Base-by-base conservation (phyloP, 2,888 invertebrate genomes). In the Schizotus pectinicornis region DNA sequence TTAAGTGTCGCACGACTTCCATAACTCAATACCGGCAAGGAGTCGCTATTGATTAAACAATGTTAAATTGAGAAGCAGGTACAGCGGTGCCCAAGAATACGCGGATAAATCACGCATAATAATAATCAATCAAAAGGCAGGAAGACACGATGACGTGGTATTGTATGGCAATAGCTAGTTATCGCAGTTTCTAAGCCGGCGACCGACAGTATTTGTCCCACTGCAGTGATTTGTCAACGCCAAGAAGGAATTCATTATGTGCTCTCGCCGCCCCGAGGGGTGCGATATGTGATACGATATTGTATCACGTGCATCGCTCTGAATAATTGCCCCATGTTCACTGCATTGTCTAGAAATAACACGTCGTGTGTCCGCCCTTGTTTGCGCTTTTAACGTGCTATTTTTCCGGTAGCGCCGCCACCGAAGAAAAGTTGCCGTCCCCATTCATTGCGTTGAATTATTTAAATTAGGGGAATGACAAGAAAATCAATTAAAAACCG, bases 191-290 rank as follows among this genome's bases (percentile, higher is more conserved):
- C 62, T 58, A 61, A 56, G 60, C 64, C 56, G 62, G 55, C 59
- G 61, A 67, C 60, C 67, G 64, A 67, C 68, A 56, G 55, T 56
- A 59, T 62, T 73, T 73, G 74, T 74, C 74, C 72, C 72, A 62
- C 71, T 71, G 74, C 71, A 73, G 74, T 75, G 74, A 77, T 77
- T 77, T 78, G 76, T 77, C 77, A 77, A 77, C 75, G 77, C 76
- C 76, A 74, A 63, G 64, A 64, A 65, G 72, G 73, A 77, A 78
- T 77, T 77, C 76, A 76, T 77, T 77, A 74, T 68, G 61, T 56
- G 41, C 38, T 59, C 35, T 48, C 54, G 56, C 56, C 56, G 56
- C 61, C 67, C 58, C 61, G 46, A 58, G 68, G 67, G 69, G 67
- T 59, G 59, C 67, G 67, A 70, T 69, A 68, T 67, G 65, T 70